Conservation (phyloP, 2,888 invertebrate species). For the Phortica magna region DNA sequence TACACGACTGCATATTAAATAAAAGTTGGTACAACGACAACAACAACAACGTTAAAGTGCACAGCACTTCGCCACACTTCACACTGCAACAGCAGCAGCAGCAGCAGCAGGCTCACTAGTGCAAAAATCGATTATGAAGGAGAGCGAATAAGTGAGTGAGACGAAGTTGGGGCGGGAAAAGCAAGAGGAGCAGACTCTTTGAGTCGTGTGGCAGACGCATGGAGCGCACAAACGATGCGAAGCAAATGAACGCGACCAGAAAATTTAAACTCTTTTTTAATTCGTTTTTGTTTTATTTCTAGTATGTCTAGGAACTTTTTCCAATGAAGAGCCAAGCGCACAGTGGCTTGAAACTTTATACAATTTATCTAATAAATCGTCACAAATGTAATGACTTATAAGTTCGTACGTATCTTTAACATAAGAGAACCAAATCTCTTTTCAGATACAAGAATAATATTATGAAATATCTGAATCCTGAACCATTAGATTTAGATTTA, state of each 20-base stretch:
- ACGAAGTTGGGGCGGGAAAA: neutral
- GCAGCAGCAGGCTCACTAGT: neutral
- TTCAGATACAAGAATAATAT: too few relatives aligned
- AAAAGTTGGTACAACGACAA: constrained; percentile 7
- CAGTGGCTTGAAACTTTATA: constrained; percentile 55
- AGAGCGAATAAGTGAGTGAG: neutral
- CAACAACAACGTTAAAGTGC: constrained; percentile 17
- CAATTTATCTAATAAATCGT: constrained; percentile 45
- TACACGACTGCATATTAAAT: neutral
- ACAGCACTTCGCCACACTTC: constrained; percentile 13
- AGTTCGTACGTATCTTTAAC: neutral
- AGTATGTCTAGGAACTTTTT: constrained; percentile 66
- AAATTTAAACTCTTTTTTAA: constrained; percentile 60
- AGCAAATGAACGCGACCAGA: constrained; percentile 21
- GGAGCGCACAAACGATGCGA: neutral
- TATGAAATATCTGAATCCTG: too few relatives aligned
- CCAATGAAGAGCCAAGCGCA: constrained; percentile 65
- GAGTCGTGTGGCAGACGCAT: neutral
- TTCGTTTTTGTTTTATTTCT: constrained; percentile 65
- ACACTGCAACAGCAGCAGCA: constrained; percentile 24
- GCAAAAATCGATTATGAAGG: neutral
- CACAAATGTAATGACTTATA: neutral
- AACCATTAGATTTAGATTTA: too few relatives aligned
- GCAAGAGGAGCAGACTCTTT: constrained; percentile 5
- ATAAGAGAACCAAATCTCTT: neutral